Evolutionary conservation across 2,888 invertebrate species (phyloP).

Genomic region (Scaptomyza cyrtandrae): DNA sequence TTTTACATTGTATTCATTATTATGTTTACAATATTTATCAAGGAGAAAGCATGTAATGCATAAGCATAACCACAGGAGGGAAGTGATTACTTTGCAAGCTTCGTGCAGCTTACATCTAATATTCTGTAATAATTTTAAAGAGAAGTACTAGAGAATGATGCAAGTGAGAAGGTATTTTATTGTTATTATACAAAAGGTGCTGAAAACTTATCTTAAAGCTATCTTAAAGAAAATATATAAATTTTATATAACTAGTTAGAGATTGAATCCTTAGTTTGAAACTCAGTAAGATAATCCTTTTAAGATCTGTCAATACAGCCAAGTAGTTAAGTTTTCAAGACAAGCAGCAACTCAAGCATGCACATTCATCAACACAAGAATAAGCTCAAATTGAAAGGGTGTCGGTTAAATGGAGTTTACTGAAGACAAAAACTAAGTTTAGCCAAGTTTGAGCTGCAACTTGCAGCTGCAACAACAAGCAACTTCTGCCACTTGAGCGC

Average conservation of each 20-base stretch:
- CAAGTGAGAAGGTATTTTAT: background rate
- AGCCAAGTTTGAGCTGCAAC: slow-evolving; percentile 32
- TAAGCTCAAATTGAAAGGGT: slow-evolving; percentile 25
- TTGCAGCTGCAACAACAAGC: slow-evolving; percentile 29
- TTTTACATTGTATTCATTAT: background rate
- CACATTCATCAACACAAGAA: slow-evolving; percentile 1
- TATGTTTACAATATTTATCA: slow-evolving; percentile 3
- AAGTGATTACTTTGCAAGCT: background rate
- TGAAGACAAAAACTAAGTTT: slow-evolving; percentile 14
- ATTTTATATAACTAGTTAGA: background rate
- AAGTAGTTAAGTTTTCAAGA: background rate
- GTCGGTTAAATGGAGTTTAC: slow-evolving; percentile 29
- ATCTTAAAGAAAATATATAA: background rate
- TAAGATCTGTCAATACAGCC: background rate
- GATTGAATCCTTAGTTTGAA: too few relatives aligned
- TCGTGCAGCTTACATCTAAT: background rate
- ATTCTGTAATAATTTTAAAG: background rate
- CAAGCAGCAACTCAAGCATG: slow-evolving; percentile 7
- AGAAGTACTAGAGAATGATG: background rate
- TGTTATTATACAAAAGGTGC: background rate
- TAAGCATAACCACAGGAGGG: background rate
- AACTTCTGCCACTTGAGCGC: slow-evolving; percentile 42
- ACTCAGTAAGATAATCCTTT: too few relatives aligned
- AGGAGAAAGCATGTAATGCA: background rate
- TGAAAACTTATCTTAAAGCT: too few relatives aligned